These are phyloP conservation scores for Sitta europaea DNA, from an alignment of 2,113 vertebrate genomes.

Conservation along the genomic window DNA sequence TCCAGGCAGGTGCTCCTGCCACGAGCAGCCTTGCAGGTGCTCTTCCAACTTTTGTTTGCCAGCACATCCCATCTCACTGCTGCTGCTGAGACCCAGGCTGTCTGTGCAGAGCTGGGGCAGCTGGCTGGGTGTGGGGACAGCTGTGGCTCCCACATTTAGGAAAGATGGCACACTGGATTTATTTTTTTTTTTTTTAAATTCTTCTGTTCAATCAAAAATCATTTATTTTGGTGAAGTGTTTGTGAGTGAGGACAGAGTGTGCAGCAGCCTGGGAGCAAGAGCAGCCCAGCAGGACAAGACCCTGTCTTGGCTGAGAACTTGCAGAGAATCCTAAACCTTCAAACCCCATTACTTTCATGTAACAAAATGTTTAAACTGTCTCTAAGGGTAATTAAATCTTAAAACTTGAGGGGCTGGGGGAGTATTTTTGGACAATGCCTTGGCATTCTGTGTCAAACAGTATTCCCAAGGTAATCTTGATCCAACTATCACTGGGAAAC, in stretches of 20 bases:
- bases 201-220: neutral
- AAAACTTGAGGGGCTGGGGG: neutral
- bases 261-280: neutral
- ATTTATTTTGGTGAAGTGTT: neutral
- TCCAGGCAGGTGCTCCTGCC: neutral
- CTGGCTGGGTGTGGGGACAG: neutral
- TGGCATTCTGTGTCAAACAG: neutral
- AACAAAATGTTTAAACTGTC: neutral
- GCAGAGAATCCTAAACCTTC: neutral
- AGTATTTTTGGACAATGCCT: neutral
- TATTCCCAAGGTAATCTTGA: neutral
- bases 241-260: neutral
- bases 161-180: rapidly evolving
- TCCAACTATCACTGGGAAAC: neutral
- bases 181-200: neutral
- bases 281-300: neutral
- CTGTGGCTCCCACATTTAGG: neutral
- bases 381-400: neutral
- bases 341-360: neutral
- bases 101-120: neutral
- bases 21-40: rapidly evolving
- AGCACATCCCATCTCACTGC: neutral
- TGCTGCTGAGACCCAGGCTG: neutral
- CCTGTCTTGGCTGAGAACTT: no score
- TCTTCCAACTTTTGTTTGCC: neutral